phyloP scores from a whole-genome alignment of 2,797 vertebrate genomes.

The Diglossa cyanea region DNA sequence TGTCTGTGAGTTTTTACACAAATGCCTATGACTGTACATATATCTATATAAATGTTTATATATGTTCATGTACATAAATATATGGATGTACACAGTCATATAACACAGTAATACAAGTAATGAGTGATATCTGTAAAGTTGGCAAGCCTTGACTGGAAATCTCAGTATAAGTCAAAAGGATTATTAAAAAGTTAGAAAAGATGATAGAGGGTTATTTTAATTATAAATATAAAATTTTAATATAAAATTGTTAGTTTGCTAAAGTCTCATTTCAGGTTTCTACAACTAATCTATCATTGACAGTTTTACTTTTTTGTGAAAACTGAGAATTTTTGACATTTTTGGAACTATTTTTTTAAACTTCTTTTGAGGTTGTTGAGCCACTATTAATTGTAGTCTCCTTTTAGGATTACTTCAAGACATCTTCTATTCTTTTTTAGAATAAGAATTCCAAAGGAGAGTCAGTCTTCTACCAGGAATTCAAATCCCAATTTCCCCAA shows the following conservation, averaged over 20 bases:
- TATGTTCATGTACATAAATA: neutral
- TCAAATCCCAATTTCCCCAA: constrained; percentile 9
- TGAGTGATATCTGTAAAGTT: neutral
- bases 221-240: constrained; percentile 12
- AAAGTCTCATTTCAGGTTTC: constrained; percentile 27
- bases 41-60: neutral
- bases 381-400: constrained; percentile 14
- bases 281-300: constrained; percentile 6
- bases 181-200: constrained; percentile 27
- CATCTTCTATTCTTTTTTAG: neutral
- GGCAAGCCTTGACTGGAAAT: neutral
- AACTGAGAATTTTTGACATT: constrained; percentile 45
- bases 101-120: neutral
- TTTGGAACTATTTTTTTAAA: neutral
- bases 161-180: neutral
- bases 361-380: constrained; percentile 21
- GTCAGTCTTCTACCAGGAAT: constrained; percentile 1
- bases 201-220: neutral
- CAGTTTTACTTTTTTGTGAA: constrained; percentile 27
- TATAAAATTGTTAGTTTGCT: constrained; percentile 6
- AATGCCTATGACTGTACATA: neutral
- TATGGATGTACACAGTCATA: neutral
- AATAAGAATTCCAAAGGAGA: constrained; percentile 5
- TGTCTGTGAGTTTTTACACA: neutral
- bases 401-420: constrained; percentile 2